Conservation (phyloP, 1,140 invertebrate species). For the Cherax quadricarinatus region DNA sequence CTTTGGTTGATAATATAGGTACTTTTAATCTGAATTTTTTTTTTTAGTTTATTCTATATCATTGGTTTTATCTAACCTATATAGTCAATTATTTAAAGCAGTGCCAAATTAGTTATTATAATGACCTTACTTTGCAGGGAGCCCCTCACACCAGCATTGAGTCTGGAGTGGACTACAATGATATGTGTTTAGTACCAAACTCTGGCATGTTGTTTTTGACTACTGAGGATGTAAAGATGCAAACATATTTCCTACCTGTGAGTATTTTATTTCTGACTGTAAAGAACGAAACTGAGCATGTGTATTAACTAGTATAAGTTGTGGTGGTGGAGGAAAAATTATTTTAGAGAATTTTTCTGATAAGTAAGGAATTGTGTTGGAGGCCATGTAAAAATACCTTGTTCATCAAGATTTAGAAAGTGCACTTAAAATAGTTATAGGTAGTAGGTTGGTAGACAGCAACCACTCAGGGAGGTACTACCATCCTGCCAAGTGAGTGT, state of each 20-base stretch:
- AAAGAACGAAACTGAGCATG: background rate
- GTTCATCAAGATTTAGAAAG: too few relatives aligned
- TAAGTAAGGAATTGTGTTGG: too few relatives aligned
- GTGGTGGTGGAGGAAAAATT: background rate
- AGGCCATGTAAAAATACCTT: too few relatives aligned
- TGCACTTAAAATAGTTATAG: too few relatives aligned
- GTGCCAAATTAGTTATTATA: background rate
- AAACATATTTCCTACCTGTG: constrained; percentile 95
- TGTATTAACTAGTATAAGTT: background rate
- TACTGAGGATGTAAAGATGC: constrained; percentile 95
- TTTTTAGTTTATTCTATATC: background rate
- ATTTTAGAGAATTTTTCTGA: too few relatives aligned
- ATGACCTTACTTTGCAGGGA: constrained; percentile 76
- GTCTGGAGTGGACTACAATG: constrained; percentile 88
- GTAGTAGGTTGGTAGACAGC: too few relatives aligned
- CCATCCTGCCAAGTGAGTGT: too few relatives aligned
- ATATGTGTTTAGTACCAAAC: constrained; percentile 91
- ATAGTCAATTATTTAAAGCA: background rate
- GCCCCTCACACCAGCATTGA: constrained; percentile 95
- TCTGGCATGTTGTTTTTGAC: constrained; percentile 96
- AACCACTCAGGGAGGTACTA: too few relatives aligned
- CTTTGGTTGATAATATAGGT: too few relatives aligned
- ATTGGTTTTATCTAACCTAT: too few relatives aligned
- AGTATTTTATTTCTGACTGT: constrained; percentile 74
- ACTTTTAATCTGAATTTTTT: too few relatives aligned